A percentile compares a stretch with the other conserved stretches of the same genome.
Evolutionary conservation across 2,113 vertebrate species (phyloP).

Genomic region (Malurus cyaneus): DNA sequence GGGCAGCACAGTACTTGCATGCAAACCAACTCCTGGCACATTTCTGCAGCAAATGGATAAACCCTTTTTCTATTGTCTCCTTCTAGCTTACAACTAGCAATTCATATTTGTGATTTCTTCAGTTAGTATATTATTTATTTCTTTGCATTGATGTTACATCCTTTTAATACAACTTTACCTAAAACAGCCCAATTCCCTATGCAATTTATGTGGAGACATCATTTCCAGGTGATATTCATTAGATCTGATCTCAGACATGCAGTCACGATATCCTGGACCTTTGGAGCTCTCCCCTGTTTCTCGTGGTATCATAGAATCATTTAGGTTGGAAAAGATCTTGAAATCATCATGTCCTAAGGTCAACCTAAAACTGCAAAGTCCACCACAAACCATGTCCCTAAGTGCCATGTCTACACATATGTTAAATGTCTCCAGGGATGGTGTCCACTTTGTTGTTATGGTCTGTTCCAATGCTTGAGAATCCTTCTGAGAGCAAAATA

Average conservation of each 20-base stretch:
- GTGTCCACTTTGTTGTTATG: neutral
- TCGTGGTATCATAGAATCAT: neutral
- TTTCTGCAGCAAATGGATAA: neutral
- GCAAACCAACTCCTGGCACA: neutral
- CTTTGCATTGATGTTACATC: neutral
- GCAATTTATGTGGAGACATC: neutral
- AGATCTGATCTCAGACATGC: neutral
- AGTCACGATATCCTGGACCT: neutral
- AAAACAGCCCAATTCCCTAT: neutral
- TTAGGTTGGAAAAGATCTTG: neutral
- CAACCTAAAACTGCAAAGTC: neutral
- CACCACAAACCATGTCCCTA: neutral
- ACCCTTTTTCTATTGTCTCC: neutral
- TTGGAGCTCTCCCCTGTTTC: neutral
- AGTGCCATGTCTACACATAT: accelerated
- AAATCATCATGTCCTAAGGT: neutral
- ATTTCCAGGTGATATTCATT: neutral
- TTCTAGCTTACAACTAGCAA: neutral
- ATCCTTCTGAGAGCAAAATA: accelerated
- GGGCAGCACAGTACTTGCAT: neutral
- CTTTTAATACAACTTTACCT: neutral
- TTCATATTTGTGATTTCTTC: neutral
- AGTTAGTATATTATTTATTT: neutral
- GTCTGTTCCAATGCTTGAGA: neutral
- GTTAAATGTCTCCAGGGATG: neutral